These are phyloP conservation scores for Thumatha senex DNA, from an alignment of 2,888 invertebrate genomes.

Conservation along the genomic window DNA sequence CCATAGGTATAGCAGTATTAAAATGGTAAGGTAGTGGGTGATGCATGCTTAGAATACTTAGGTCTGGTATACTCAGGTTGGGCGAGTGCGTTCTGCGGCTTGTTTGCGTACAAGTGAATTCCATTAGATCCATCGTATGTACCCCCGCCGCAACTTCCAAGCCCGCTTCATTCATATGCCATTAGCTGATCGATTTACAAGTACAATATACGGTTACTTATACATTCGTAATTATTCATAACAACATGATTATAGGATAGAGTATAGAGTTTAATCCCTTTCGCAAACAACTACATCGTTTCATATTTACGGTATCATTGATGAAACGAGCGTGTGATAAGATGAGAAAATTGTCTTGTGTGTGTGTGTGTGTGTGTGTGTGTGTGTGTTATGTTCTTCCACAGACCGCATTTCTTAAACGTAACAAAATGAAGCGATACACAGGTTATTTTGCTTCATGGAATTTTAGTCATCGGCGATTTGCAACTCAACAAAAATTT, in stretches of 20 bases:
- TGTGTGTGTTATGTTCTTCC: no score
- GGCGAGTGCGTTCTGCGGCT: conserved; percentile 66
- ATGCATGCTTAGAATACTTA: conserved; percentile 51
- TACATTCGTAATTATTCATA: conserved; percentile 27
- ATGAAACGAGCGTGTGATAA: no score
- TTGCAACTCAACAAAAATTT: no score
- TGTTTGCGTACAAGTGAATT: conserved; percentile 83
- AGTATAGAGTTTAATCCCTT: conserved; percentile 19
- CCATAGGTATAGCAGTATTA: conserved; percentile 38
- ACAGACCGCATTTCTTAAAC: no score
- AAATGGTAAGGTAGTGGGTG: conserved; percentile 25
- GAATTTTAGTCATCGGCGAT: no score
- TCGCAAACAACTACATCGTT: not conserved
- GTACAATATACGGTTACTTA: conserved; percentile 61
- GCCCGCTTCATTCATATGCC: conserved; percentile 79
- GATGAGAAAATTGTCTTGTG: no score
- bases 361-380: no score
- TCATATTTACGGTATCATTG: not conserved
- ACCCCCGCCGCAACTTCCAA: conserved; percentile 68
- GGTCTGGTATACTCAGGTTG: conserved; percentile 50
- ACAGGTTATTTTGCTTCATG: no score
- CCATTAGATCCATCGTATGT: conserved; percentile 79
- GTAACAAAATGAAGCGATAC: no score
- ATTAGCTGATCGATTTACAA: conserved; percentile 80
- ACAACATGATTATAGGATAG: conserved; percentile 10